Evolutionary conservation across 2,888 invertebrate species (phyloP).

Genomic region (Hylaea fasciaria): DNA sequence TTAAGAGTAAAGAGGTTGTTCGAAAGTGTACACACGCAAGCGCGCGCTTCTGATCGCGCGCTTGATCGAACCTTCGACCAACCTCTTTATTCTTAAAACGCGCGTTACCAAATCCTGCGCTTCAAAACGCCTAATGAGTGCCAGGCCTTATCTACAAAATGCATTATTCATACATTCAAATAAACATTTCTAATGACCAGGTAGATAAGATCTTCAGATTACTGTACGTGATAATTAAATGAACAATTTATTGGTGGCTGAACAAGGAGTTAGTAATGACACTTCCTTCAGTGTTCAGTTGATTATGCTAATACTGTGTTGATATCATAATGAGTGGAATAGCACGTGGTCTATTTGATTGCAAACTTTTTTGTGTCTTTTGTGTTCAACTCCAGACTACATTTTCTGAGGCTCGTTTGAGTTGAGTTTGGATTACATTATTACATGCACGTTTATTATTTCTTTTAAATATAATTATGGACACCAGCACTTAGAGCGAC

Average conservation of each 20-base stretch:
- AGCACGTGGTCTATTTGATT: slow-evolving; percentile 15
- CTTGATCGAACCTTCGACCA: no score
- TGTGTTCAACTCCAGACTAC: no score
- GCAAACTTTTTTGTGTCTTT: neutral
- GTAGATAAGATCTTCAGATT: slow-evolving; percentile 7
- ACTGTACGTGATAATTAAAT: slow-evolving; percentile 9
- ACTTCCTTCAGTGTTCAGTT: slow-evolving; percentile 28
- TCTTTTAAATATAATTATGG: neutral
- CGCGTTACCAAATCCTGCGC: no score
- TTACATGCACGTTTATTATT: no score
- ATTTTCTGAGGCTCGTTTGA: no score
- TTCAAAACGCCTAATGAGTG: no score
- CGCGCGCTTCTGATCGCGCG: no score
- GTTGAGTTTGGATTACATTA: no score
- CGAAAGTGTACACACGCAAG: no score
- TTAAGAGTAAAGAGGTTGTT: no score
- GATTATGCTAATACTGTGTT: slow-evolving; percentile 43
- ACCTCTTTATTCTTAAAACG: no score
- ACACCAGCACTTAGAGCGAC: neutral
- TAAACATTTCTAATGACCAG: slow-evolving; percentile 5
- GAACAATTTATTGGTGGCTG: slow-evolving; percentile 16
- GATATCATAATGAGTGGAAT: slow-evolving; percentile 38
- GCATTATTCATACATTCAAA: slow-evolving; percentile 6
- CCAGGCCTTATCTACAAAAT: neutral
- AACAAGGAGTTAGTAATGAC: slow-evolving; percentile 2